These are phyloP conservation scores for Rhabditoides inermis DNA, from an alignment of 2,888 invertebrate genomes.

Conservation along the genomic window DNA sequence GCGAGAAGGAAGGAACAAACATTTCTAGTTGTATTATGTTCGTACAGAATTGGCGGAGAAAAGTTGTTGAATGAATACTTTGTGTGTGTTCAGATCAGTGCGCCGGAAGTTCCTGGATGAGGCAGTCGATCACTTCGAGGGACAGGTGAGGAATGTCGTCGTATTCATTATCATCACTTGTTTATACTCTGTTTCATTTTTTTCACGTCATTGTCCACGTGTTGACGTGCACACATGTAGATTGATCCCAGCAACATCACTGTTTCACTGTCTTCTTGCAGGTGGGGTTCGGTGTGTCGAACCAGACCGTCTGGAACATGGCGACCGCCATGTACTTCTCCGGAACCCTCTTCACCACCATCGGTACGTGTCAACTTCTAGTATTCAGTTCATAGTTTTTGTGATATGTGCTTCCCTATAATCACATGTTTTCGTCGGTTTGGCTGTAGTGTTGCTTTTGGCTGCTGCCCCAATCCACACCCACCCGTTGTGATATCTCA, in stretches of 20 bases:
- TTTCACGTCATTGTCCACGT: no score
- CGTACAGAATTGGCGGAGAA: no score
- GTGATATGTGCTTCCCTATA: no score
- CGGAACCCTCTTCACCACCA: conserved; percentile 50
- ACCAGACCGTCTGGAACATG: conserved; percentile 34
- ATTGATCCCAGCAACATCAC: neutral
- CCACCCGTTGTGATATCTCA: no score
- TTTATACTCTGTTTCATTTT: neutral
- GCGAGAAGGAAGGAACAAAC: neutral
- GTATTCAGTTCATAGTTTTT: no score
- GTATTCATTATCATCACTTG: neutral
- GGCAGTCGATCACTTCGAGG: conserved; percentile 44
- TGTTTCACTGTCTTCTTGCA: neutral
- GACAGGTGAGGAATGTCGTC: conserved; percentile 18
- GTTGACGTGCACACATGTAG: no score
- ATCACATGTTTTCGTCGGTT: no score
- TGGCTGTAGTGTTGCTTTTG: no score
- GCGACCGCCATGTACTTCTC: conserved; percentile 47
- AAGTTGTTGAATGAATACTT: no score
- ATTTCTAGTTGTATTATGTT: neutral
- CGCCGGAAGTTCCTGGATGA: conserved; percentile 31
- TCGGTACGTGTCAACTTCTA: no score
- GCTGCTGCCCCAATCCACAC: no score
- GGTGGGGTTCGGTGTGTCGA: neutral
- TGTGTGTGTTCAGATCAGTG: conserved; percentile 1